Evolutionary conservation across 2,113 vertebrate species (phyloP).

Genomic region (Felis catus): F.catus_Fca126_mat1.0 CM031418.1:58157001-58157500

Average conservation of each 20-base stretch:
- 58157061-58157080: not conserved
- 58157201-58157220: not conserved
- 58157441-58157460: not conserved
- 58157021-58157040: not conserved
- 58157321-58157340: not conserved
- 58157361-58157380: not conserved
- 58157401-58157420: not conserved
- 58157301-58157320: not conserved
- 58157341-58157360: not conserved
- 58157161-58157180: too few relatives aligned
- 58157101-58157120: not conserved
- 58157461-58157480: not conserved
- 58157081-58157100: not conserved
- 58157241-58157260: not conserved
- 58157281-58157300: not conserved
- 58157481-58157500: not conserved
- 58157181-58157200: not conserved
- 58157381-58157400: not conserved
- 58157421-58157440: not conserved
- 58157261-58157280: not conserved
- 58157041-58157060: not conserved
- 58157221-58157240: not conserved
- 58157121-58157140: not conserved
- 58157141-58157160: not conserved
- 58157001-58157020: not conserved